Percentiles rank a stretch among this genome's conserved stretches.
These are phyloP conservation scores for Drosophila anceps DNA, from an alignment of 2,888 invertebrate species.

Conservation along the genomic window DNA sequence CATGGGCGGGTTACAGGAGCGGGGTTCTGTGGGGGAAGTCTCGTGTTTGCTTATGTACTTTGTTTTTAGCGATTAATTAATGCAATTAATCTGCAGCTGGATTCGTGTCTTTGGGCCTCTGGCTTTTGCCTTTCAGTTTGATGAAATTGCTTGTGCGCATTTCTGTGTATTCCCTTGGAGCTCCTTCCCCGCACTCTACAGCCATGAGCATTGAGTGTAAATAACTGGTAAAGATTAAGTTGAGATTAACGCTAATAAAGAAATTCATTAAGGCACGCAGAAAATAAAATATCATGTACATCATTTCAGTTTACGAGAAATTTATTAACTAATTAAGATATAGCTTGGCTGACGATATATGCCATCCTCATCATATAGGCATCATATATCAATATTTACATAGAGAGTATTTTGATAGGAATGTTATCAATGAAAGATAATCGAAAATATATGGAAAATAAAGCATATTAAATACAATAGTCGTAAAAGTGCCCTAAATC, in stretches of 20 bases:
- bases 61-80: constrained; percentile 84
- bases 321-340: constrained; percentile 6
- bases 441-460: too few species aligned
- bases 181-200: neutral
- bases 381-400: too few species aligned
- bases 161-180: constrained; percentile 51
- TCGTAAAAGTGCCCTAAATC: too few species aligned
- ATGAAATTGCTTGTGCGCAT: constrained; percentile 80
- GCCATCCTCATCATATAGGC: neutral
- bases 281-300: neutral
- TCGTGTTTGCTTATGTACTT: constrained; percentile 67
- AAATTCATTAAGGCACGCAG: constrained; percentile 60
- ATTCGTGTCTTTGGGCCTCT: constrained; percentile 46
- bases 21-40: neutral
- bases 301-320: neutral
- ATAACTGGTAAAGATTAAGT: constrained; percentile 75
- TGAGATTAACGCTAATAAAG: constrained; percentile 76
- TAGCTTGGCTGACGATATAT: neutral
- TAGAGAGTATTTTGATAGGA: too few species aligned
- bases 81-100: constrained; percentile 85
- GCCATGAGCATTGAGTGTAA: constrained; percentile 55
- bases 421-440: too few species aligned
- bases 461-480: too few species aligned
- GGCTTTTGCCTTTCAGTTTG: constrained; percentile 53
- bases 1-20: neutral